These are phyloP conservation scores for Drosophila orena DNA, from an alignment of 1,140 invertebrate genomes.

Conservation along the genomic window DNA sequence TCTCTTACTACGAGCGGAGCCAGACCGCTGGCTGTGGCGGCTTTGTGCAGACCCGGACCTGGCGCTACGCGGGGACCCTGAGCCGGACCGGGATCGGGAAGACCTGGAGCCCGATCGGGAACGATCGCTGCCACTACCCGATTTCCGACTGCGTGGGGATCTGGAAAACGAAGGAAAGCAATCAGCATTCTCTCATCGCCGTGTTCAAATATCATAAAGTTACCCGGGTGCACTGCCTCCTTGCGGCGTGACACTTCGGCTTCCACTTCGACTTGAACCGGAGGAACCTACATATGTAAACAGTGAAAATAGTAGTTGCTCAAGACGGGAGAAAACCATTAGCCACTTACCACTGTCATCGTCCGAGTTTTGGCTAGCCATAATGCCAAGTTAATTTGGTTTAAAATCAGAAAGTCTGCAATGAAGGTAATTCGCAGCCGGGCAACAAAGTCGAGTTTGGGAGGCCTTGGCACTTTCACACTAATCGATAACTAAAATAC, in stretches of 20 bases:
- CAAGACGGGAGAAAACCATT: neutral
- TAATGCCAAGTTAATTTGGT: conserved; percentile 8
- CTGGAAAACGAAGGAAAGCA: conserved; percentile 26
- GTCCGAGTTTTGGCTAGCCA: conserved; percentile 63
- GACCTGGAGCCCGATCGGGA: conserved; percentile 52
- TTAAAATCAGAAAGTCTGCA: neutral
- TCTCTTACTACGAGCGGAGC: conserved; percentile 22
- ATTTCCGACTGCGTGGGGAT: conserved; percentile 73
- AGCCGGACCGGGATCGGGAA: conserved; percentile 33
- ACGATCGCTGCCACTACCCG: conserved; percentile 64
- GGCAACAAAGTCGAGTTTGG: conserved; percentile 18
- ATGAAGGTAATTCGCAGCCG: conserved; percentile 10
- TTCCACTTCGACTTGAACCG: conserved; percentile 85
- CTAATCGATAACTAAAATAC: conserved; percentile 4
- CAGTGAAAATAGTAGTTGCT: conserved; percentile 1
- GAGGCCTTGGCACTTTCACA: neutral
- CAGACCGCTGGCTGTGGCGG: conserved; percentile 38
- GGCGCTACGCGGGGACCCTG: conserved; percentile 35
- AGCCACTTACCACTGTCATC: conserved; percentile 64
- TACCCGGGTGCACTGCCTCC: conserved; percentile 64
- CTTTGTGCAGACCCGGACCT: conserved; percentile 55
- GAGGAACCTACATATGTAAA: conserved; percentile 84
- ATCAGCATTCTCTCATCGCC: neutral
- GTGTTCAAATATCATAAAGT: conserved; percentile 65
- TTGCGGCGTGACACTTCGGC: conserved; percentile 85